A percentile compares a stretch with the other conserved stretches of the same genome.
Evolutionary conservation across 2,113 vertebrate species (phyloP).

Genomic region (Macquaria ambigua): DNA sequence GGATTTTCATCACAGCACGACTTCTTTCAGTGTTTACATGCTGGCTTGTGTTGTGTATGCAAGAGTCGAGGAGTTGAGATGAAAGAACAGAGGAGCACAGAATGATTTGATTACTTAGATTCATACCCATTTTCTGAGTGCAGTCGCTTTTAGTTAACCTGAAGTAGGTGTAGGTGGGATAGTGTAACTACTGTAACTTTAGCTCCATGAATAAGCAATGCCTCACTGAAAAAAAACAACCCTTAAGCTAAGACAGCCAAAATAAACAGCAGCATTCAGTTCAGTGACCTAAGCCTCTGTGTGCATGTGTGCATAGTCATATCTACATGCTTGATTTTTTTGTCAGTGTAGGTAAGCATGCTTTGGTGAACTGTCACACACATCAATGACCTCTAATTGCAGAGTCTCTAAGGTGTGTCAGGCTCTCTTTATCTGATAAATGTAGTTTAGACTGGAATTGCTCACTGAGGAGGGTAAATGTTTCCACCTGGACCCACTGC

Average conservation of each 20-base stretch:
- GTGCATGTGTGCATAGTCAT: slow-evolving; percentile 5
- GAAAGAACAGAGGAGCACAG: neutral
- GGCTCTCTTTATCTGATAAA: slow-evolving; percentile 67
- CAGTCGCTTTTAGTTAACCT: slow-evolving; percentile 1
- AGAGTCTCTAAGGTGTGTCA: slow-evolving; percentile 56
- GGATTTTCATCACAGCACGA: slow-evolving; percentile 17
- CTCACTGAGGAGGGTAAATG: slow-evolving; percentile 60
- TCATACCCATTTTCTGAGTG: neutral
- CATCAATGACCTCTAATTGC: slow-evolving; percentile 61
- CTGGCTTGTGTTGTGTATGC: slow-evolving; percentile 25
- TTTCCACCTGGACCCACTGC: slow-evolving; percentile 67
- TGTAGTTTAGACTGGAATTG: slow-evolving; percentile 57
- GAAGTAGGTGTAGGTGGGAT: slow-evolving; percentile 2
- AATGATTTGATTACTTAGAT: slow-evolving; percentile 16
- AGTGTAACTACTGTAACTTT: slow-evolving; percentile 4
- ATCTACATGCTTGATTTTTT: slow-evolving; percentile 19
- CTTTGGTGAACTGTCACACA: slow-evolving; percentile 50
- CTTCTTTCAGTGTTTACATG: slow-evolving; percentile 42
- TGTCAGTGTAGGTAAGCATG: slow-evolving; percentile 24
- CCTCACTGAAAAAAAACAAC: slow-evolving; percentile 28
- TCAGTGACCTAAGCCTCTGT: neutral
- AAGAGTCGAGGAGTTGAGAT: neutral
- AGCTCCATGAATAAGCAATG: slow-evolving; percentile 26
- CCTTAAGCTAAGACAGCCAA: slow-evolving; percentile 5
- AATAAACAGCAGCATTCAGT: slow-evolving; percentile 37